Evolutionary conservation across 2,797 vertebrate genomes (phyloP).

Genomic region (Clarias laeviceps): DNA sequence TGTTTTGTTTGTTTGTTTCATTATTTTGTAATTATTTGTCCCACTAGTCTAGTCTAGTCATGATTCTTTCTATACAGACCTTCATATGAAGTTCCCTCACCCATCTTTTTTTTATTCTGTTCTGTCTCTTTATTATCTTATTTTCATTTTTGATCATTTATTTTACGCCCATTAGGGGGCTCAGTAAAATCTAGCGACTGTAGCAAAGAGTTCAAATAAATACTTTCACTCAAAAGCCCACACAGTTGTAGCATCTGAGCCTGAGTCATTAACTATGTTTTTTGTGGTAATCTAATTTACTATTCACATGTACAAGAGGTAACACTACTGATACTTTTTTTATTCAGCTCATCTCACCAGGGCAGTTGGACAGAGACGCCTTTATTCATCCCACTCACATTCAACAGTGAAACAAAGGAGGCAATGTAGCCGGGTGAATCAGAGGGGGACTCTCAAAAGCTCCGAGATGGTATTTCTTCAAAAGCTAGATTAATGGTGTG

Average conservation of each 20-base stretch:
- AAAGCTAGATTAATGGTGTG: slow-evolving; percentile 66
- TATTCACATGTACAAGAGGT: slow-evolving; percentile 6
- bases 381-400: slow-evolving; percentile 43
- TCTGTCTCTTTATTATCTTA: too few species aligned
- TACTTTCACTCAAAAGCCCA: neutral
- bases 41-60: too few species aligned
- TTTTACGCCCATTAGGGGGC: too few species aligned
- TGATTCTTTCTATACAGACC: too few species aligned
- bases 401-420: slow-evolving; percentile 49
- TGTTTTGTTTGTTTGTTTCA: too few species aligned
- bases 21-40: too few species aligned
- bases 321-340: slow-evolving; percentile 29
- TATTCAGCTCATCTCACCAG: slow-evolving; percentile 38
- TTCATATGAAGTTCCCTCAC: too few species aligned
- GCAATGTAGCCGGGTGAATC: slow-evolving; percentile 51
- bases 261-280: slow-evolving; percentile 36
- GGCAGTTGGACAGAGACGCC: slow-evolving; percentile 39
- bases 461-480: slow-evolving; percentile 51
- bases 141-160: too few species aligned
- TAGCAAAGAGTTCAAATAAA: neutral
- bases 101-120: too few species aligned
- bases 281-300: slow-evolving; percentile 41
- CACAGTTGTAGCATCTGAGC: slow-evolving; percentile 14
- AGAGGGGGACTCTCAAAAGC: slow-evolving; percentile 48
- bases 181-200: neutral